These are phyloP conservation scores for Hemiprocne comata DNA, from an alignment of 2,113 vertebrate genomes.

Conservation along the genomic window DNA sequence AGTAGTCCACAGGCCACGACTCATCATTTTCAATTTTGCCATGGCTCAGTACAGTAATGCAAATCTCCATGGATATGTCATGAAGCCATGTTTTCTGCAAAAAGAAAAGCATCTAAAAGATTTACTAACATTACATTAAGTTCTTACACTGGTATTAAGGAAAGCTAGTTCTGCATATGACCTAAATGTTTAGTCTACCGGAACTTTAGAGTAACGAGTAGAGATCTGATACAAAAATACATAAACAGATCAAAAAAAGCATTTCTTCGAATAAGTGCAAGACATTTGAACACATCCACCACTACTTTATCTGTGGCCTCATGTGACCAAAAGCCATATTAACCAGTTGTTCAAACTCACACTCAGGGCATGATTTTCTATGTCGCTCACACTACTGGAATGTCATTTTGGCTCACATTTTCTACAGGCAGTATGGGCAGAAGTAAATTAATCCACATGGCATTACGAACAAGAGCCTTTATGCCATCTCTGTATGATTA, in stretches of 20 bases:
- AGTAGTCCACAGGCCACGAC: background rate
- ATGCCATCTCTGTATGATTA: background rate
- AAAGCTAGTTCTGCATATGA: background rate
- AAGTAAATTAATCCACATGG: background rate
- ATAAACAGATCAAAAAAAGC: background rate
- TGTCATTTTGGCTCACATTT: background rate
- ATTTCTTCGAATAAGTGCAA: background rate
- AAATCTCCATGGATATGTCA: background rate
- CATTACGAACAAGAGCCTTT: background rate
- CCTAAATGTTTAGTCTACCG: background rate
- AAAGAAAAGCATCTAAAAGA: background rate
- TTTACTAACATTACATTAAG: background rate
- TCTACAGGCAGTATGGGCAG: background rate
- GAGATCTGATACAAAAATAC: background rate
- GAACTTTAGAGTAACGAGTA: background rate
- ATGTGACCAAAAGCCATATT: background rate
- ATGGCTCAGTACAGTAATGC: background rate
- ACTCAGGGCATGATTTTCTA: background rate
- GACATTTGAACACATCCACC: background rate
- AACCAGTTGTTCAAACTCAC: background rate
- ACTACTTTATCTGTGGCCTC: background rate
- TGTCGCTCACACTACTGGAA: background rate
- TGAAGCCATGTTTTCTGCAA: background rate
- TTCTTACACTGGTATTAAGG: background rate
- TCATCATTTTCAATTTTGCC: background rate